Conservation (phyloP, 2,888 invertebrate genomes). For the Lissocephala sabroskyi region DNA sequence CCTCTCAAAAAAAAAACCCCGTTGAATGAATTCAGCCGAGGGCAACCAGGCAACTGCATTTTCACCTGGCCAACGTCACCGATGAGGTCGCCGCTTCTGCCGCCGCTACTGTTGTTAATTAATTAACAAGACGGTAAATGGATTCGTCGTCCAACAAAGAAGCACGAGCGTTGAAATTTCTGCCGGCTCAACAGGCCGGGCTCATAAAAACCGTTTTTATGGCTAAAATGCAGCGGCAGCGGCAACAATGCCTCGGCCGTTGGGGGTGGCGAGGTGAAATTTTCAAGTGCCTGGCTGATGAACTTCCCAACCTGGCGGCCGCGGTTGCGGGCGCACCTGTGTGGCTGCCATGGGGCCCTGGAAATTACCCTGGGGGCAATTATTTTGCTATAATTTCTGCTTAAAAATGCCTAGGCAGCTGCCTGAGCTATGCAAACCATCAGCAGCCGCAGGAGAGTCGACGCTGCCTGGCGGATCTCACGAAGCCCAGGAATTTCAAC, state of each 20-base stretch:
- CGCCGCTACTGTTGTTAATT: slow-evolving; percentile 19
- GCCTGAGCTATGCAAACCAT: slow-evolving; percentile 41
- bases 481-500: too few species aligned
- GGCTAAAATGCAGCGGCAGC: slow-evolving; percentile 21
- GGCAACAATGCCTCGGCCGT: not conserved
- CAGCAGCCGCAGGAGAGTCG: slow-evolving; percentile 15
- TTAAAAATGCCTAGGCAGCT: slow-evolving; percentile 35
- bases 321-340: too few species aligned
- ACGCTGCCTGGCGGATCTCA: not conserved
- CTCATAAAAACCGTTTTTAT: slow-evolving; percentile 7
- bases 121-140: slow-evolving; percentile 20
- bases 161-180: not conserved
- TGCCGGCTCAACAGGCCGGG: not conserved
- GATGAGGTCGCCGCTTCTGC: not conserved
- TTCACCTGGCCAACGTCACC: slow-evolving; percentile 40
- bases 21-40: slow-evolving; percentile 21
- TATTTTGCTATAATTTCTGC: slow-evolving; percentile 58
- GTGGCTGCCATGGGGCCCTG: slow-evolving; percentile 22
- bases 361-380: slow-evolving; percentile 32
- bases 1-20: slow-evolving; percentile 46
- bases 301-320: too few species aligned
- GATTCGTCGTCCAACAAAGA: not conserved
- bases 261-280: slow-evolving; percentile 32
- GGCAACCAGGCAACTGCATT: slow-evolving; percentile 40
- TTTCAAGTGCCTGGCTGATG: slow-evolving; percentile 12